Conservation (phyloP, 1,140 invertebrate species). For the Papilio dardanus region DNA sequence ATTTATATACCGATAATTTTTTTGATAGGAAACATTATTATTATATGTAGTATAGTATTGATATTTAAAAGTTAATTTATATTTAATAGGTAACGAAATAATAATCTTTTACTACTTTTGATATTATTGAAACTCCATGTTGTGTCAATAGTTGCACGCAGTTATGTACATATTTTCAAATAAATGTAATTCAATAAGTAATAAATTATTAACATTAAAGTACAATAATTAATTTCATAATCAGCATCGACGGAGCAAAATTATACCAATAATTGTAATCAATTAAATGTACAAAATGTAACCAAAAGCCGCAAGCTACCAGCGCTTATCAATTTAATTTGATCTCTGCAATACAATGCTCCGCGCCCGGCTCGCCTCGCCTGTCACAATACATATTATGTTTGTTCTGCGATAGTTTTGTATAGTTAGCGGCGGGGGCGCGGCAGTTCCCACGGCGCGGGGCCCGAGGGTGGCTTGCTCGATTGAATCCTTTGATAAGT, state of each 20-base stretch:
- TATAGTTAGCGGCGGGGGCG: neutral
- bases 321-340: constrained; percentile 1
- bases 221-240: too few species aligned
- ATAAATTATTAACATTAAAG: too few species aligned
- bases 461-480: neutral
- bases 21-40: too few species aligned
- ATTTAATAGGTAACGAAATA: too few species aligned
- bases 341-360: neutral
- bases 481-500: constrained; percentile 9
- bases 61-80: too few species aligned
- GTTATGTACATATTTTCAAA: too few species aligned
- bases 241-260: neutral
- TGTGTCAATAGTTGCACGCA: neutral
- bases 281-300: neutral
- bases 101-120: neutral
- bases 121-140: neutral
- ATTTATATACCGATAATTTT: too few species aligned
- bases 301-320: neutral
- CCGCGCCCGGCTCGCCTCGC: neutral
- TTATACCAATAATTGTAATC: neutral
- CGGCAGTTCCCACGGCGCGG: neutral
- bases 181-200: neutral
- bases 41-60: too few species aligned
- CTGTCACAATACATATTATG: neutral
- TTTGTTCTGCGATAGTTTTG: constrained; percentile 5